These are phyloP conservation scores for Poeciliopsis occidentalis DNA, from an alignment of 2,113 vertebrate species.

Conservation along the genomic window DNA sequence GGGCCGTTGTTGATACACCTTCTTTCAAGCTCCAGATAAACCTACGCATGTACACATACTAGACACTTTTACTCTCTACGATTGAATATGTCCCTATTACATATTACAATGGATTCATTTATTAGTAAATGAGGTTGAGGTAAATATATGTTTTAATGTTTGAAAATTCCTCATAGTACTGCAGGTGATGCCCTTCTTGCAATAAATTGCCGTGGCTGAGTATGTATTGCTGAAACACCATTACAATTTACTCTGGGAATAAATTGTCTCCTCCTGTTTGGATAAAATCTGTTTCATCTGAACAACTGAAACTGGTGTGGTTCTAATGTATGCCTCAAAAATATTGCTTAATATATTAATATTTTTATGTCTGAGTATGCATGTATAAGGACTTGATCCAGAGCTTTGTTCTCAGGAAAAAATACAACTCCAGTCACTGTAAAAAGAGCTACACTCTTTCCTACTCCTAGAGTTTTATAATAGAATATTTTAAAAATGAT, in stretches of 20 bases:
- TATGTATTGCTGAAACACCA: constrained; percentile 49
- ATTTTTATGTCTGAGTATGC: background rate
- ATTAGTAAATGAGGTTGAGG: constrained; percentile 16
- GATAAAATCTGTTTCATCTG: constrained; percentile 1
- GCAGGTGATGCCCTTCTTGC: constrained; percentile 70
- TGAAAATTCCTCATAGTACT: constrained; percentile 37
- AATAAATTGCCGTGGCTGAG: constrained; percentile 50
- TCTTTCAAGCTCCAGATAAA: constrained; percentile 34
- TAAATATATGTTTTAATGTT: constrained; percentile 38
- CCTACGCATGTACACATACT: constrained; percentile 21
- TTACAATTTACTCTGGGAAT: constrained; percentile 54
- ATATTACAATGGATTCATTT: constrained; percentile 8
- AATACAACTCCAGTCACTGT: background rate
- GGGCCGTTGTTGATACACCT: constrained; percentile 6
- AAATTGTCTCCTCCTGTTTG: constrained; percentile 55
- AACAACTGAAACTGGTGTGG: constrained; percentile 3
- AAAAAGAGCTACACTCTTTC: background rate
- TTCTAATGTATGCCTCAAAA: constrained; percentile 16
- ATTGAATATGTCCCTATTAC: background rate
- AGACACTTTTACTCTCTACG: constrained; percentile 1
- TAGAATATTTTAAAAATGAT: background rate
- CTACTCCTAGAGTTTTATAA: background rate
- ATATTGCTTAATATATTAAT: constrained; percentile 6
- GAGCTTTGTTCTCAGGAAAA: background rate
- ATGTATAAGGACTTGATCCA: background rate